These are phyloP conservation scores for Muscicapa comitata DNA, from an alignment of 2,797 vertebrate species.

Conservation along the genomic window DNA sequence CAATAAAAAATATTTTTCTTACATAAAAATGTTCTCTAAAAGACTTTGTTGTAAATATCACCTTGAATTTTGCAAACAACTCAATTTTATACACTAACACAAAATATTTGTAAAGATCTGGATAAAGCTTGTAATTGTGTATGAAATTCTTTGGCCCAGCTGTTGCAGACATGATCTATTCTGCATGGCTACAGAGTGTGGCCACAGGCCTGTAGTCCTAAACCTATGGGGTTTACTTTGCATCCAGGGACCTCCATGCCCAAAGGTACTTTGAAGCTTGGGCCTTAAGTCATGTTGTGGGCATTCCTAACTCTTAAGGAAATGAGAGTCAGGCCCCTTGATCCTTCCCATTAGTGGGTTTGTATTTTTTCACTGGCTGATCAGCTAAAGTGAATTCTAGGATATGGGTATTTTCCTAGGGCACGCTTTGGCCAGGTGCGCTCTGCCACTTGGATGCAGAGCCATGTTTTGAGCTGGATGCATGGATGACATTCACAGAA, in stretches of 20 bases:
- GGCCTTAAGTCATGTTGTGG: background rate
- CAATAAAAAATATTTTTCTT: background rate
- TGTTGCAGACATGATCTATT: background rate
- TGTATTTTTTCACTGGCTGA: background rate
- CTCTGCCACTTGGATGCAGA: background rate
- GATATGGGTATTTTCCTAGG: background rate
- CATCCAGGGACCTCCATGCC: background rate
- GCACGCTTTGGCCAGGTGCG: background rate
- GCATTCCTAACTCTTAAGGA: background rate
- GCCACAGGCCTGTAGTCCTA: background rate
- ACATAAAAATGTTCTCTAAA: background rate
- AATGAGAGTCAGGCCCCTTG: background rate
- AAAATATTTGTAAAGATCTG: background rate
- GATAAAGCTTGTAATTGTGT: background rate
- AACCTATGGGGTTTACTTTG: background rate
- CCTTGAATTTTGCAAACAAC: background rate
- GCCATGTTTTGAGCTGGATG: background rate
- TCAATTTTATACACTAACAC: background rate
- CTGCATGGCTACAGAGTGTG: background rate
- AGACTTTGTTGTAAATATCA: background rate
- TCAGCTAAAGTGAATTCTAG: background rate
- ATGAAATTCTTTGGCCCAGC: background rate
- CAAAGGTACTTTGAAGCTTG: background rate
- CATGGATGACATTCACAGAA: background rate
- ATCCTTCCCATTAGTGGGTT: background rate